Base-by-base conservation (phyloP, 1,140 invertebrate genomes). In the Epicauta chinensis region DNA sequence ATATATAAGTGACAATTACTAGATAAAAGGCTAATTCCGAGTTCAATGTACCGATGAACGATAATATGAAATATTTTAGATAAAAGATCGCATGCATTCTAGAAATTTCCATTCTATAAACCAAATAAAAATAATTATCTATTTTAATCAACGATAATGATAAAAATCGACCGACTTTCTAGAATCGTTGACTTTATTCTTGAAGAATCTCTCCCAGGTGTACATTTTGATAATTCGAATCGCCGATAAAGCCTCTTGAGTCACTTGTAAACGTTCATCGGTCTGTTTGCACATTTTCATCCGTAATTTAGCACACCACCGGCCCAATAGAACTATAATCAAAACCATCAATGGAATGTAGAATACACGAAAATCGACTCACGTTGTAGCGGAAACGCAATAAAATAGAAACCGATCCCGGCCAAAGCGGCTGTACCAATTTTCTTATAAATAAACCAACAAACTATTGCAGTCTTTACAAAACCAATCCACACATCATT, bases 171-270 rank as follows among this genome's bases (percentile, higher is more conserved):
- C 55, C 51, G 54, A 63, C 61, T 35, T 56, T 59, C 63, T 59
- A 2, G 55, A 32, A 12, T 42, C 16, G 43, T 17, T 55, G 11
- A 89, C 78, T 17, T 88, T 71, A 30, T 74, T 74, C 2, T 81
- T 81, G 63, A 91, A 91, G 0, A 85, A 85, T 34, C 81, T 78
- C 64, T 91, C 87, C 89, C 89, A 91, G 0, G 84, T 81, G 63
- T 90, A 91, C 87, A 93, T 91, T 71, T 94, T 95, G 16, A 87
- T 90, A 1, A 83, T 81, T 49, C 84, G 82, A 16, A 86, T 86
- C 11, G 82, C 83, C 34, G 77, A 77, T 13, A 93, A 82, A n/a
- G 92, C 84, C 64, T 93, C 89, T 63, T 87, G 90, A 77, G 91
- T 92, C 7, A 90, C 63, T 37, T 84, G 73, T 0, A 93, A 84